Evolutionary conservation across 2,888 invertebrate species (phyloP).

Genomic region (Sarcophaga rosellei): DNA sequence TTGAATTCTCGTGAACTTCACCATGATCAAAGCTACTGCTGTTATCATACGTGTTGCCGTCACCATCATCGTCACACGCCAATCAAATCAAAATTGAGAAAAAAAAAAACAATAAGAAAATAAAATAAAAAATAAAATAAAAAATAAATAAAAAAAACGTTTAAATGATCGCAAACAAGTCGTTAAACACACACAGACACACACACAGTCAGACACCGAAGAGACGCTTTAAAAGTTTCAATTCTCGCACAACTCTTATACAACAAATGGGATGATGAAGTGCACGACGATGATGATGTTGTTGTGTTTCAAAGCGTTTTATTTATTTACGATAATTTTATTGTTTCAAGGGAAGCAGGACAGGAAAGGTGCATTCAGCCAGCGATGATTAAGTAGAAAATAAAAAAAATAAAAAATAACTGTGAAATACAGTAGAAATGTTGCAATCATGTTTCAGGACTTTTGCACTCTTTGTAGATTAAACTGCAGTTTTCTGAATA

Average conservation of each 20-base stretch:
- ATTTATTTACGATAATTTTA: background rate
- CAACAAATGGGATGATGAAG: too few species aligned
- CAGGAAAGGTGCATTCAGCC: background rate
- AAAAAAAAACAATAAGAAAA: constrained; percentile 37
- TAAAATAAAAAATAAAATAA: constrained; percentile 16
- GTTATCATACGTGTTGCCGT: constrained; percentile 58
- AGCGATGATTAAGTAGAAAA: background rate
- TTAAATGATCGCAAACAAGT: constrained; percentile 48
- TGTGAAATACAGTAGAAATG: too few species aligned
- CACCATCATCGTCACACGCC: constrained; percentile 65
- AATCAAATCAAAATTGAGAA: constrained; percentile 52
- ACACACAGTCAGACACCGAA: background rate
- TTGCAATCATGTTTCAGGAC: too few species aligned
- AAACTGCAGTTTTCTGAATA: too few species aligned
- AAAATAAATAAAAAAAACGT: constrained; percentile 24
- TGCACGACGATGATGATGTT: background rate
- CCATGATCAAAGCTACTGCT: constrained; percentile 26
- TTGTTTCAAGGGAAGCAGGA: background rate
- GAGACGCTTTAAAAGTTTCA: background rate
- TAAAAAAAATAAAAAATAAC: background rate
- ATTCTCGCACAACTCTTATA: background rate
- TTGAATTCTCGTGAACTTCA: constrained; percentile 44
- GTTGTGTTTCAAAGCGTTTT: background rate
- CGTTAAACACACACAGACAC: constrained; percentile 25
- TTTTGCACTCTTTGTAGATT: too few species aligned